Conservation (phyloP, 2,888 invertebrate species). For the Priocnemis perturbator region DNA sequence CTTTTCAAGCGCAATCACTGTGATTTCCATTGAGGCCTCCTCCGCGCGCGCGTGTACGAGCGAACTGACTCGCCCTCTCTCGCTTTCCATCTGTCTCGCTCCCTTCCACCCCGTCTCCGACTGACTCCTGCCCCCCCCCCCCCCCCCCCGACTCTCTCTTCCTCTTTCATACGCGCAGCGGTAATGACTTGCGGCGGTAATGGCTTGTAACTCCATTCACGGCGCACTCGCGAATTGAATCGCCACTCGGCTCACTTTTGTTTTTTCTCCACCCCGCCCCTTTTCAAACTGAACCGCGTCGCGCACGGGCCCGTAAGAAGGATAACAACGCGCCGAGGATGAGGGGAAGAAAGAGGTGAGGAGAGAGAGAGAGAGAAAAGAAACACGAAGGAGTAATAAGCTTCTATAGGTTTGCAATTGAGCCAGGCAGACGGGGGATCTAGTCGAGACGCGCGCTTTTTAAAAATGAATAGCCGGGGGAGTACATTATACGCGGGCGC, state of each 20-base stretch:
- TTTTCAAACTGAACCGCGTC: constrained; percentile 4
- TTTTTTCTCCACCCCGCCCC: constrained; percentile 3
- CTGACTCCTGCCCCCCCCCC: not conserved
- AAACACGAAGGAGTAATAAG: not conserved
- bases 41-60: too few species aligned
- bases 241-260: constrained; percentile 4
- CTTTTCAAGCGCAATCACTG: constrained; percentile 46
- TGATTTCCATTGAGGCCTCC: constrained; percentile 46
- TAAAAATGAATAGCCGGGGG: too few species aligned
- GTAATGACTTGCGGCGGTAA: too few species aligned
- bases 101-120: not conserved
- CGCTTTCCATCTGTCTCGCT: not conserved
- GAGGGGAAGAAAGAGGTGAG: constrained; percentile 7
- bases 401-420: not conserved
- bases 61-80: not conserved
- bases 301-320: constrained; percentile 7
- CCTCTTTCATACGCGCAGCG: not conserved
- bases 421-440: too few species aligned
- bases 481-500: too few species aligned
- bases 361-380: too few species aligned
- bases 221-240: not conserved
- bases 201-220: too few species aligned
- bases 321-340: too few species aligned
- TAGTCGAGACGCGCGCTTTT: too few species aligned
- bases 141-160: too few species aligned